Percentiles rank a stretch among this genome's conserved stretches.
Conservation (phyloP, 1,140 invertebrate genomes). For the Reticulitermes speratus region DNA sequence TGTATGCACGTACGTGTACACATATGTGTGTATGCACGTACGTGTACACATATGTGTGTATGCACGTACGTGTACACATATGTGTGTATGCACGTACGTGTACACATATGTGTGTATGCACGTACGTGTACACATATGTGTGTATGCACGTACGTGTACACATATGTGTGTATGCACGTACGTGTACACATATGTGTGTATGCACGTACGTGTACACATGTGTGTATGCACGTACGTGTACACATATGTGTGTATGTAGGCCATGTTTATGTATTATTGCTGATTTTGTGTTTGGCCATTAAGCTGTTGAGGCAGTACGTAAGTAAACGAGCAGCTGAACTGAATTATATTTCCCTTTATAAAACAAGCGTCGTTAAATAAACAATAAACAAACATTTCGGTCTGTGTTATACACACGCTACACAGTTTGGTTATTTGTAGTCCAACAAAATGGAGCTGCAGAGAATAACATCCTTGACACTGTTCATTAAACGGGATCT, state of each 20-base stretch:
- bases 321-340: too few relatives aligned
- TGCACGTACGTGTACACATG: not conserved
- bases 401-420: too few relatives aligned
- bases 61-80: not conserved
- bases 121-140: not conserved
- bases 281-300: too few relatives aligned
- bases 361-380: too few relatives aligned
- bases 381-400: too few relatives aligned
- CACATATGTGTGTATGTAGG: not conserved
- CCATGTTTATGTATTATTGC: too few relatives aligned
- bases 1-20: not conserved
- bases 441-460: too few relatives aligned
- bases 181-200: not conserved
- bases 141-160: conserved; percentile 2
- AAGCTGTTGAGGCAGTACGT: too few relatives aligned
- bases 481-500: too few relatives aligned
- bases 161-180: not conserved
- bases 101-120: not conserved
- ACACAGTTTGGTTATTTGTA: too few relatives aligned
- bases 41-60: not conserved
- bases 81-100: not conserved
- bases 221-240: not conserved
- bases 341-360: too few relatives aligned
- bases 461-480: too few relatives aligned
- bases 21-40: not conserved